A percentile compares a stretch with the other conserved stretches of the same genome.
Conservation (phyloP, 2,888 invertebrate species). For the Sipunculus nudus region DNA sequence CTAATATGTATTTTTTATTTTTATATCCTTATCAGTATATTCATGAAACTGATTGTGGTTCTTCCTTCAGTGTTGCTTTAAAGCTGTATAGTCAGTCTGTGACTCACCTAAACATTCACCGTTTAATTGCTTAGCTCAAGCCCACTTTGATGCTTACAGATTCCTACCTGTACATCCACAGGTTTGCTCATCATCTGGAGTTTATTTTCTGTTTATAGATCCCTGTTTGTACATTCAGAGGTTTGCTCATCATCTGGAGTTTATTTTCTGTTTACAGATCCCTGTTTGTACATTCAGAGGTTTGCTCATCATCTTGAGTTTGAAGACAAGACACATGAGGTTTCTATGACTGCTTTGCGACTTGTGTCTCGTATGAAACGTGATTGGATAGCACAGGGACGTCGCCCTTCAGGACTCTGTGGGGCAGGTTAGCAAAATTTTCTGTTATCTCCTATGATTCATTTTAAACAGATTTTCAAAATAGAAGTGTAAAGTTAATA, state of each 20-base stretch:
- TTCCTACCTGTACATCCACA: slow-evolving; percentile 93
- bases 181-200: slow-evolving; percentile 92
- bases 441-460: too few species aligned
- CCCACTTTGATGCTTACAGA: too few species aligned
- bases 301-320: slow-evolving; percentile 94
- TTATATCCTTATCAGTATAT: too few species aligned
- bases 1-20: too few species aligned
- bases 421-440: slow-evolving; percentile 81
- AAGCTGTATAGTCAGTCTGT: too few species aligned
- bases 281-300: slow-evolving; percentile 92
- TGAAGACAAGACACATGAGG: slow-evolving; percentile 91
- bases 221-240: slow-evolving; percentile 95
- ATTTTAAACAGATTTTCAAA: not conserved
- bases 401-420: slow-evolving; percentile 95
- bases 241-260: slow-evolving; percentile 91
- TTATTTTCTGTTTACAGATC: too few species aligned
- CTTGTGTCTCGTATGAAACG: slow-evolving; percentile 97
- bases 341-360: slow-evolving; percentile 91
- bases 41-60: too few species aligned
- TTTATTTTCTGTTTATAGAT: too few species aligned
- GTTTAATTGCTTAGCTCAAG: too few species aligned
- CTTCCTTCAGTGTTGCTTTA: too few species aligned
- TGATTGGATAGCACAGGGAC: slow-evolving; percentile 95
- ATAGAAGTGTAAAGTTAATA: not conserved
- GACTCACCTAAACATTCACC: too few species aligned